Evolutionary conservation across 53 echinoderm and acorn worm genomes (phyloP).

Genomic region (Temnopleurus reevesii): DNA sequence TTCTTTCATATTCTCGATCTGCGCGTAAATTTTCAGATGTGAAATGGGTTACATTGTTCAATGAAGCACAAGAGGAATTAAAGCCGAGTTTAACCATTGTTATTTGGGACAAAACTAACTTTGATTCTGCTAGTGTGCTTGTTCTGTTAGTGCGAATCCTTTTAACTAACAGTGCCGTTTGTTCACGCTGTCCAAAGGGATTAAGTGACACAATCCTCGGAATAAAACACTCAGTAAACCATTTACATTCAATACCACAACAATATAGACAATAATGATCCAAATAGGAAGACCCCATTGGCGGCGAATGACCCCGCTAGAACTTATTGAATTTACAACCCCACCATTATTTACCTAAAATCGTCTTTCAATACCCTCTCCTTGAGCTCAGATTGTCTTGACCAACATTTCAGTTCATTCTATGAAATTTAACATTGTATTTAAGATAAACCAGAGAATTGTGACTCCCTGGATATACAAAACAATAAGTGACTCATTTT

Average conservation of each 20-base stretch:
- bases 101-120: background rate
- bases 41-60: background rate
- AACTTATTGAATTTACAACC: too few relatives aligned
- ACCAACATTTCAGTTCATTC: too few relatives aligned
- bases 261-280: background rate
- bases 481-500: too few relatives aligned
- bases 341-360: too few relatives aligned
- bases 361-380: too few relatives aligned
- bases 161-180: background rate
- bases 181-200: background rate
- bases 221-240: background rate
- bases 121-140: slow-evolving; percentile 1
- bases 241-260: background rate
- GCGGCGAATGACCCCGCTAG: too few relatives aligned
- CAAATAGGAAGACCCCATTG: background rate
- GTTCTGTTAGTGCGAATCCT: background rate
- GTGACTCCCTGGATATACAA: too few relatives aligned
- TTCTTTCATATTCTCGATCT: background rate
- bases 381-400: too few relatives aligned
- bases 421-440: too few relatives aligned
- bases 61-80: background rate
- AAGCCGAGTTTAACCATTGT: background rate
- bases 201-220: background rate
- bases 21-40: background rate
- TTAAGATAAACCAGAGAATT: too few relatives aligned